These are phyloP conservation scores for Osmoderma eremita DNA, from an alignment of 2,888 invertebrate species.

Conservation along the genomic window DNA sequence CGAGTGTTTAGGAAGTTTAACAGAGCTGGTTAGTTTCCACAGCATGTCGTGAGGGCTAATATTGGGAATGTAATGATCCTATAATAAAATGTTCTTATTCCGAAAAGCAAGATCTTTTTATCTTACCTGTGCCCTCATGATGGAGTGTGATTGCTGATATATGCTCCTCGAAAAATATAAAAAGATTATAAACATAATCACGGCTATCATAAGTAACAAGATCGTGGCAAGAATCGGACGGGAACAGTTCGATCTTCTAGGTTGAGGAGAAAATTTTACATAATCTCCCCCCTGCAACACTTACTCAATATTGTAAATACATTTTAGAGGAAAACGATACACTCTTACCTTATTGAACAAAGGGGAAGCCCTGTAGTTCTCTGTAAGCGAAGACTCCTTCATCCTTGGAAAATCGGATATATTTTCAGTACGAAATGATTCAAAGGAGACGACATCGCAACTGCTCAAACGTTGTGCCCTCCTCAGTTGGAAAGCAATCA, in stretches of 20 bases:
- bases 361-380: slow-evolving; percentile 62
- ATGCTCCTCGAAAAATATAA: slow-evolving; percentile 46
- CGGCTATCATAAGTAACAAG: slow-evolving; percentile 58
- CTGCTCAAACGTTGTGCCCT: slow-evolving; percentile 54
- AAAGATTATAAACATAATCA: slow-evolving; percentile 62
- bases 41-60: slow-evolving; percentile 44
- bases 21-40: slow-evolving; percentile 31
- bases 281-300: slow-evolving; percentile 54
- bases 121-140: slow-evolving; percentile 50
- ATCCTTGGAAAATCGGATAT: slow-evolving; percentile 61
- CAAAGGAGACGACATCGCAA: slow-evolving; percentile 67
- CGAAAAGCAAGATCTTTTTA: not conserved
- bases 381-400: slow-evolving; percentile 68
- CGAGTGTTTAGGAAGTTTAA: slow-evolving; percentile 18
- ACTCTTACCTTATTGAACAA: slow-evolving; percentile 38
- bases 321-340: not conserved
- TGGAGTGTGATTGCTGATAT: slow-evolving; percentile 32
- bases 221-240: slow-evolving; percentile 59
- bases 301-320: slow-evolving; percentile 21
- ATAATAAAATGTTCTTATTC: slow-evolving; percentile 30
- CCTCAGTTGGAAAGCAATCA: slow-evolving; percentile 56
- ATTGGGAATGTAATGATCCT: slow-evolving; percentile 56
- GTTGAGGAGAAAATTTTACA: slow-evolving; percentile 54
- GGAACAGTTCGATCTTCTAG: slow-evolving; percentile 50
- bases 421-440: slow-evolving; percentile 70